Base-by-base conservation (phyloP, 2,797 vertebrate genomes). In the Lemur catta region DNA sequence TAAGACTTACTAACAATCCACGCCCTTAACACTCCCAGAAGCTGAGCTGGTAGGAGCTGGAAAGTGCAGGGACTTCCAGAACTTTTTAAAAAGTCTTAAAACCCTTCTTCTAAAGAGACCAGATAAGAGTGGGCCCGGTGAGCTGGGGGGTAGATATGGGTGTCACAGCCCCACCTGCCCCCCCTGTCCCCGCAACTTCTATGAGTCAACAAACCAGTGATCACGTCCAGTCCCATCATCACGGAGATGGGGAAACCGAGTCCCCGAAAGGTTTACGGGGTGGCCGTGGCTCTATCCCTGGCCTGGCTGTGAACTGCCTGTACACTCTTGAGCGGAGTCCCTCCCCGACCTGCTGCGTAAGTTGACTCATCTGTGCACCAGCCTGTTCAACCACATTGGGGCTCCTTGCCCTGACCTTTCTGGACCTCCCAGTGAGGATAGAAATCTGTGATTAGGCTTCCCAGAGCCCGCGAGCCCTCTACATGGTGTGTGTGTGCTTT, bases 391-490 rank as follows among this genome's bases (percentile, higher is more conserved):
- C n/a, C 2, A 1, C 81, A 18, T 2, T 2, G 6, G 55, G 12
- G 22, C 55, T 43, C 26, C 0, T 22, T 48, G 11, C 1, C 14
- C 52, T 35, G 43, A 28, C 61, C 4, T 6, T 28, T 71, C 78
- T 14, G 30, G n/a, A 35, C 74, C 20, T 13, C 24, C 63, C 20
- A 24, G 30, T 20, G 28, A 26, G 26, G 15, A 4, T n/a, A 5
- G n/a, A 7, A 24, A 20, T 30, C 75, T 3, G 7, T 28, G 65
- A 46, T 14, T 0, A 13, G 35, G 35, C 41, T n/a, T 8, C 43
- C 50, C 4, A 8, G 57, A 2, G 72, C 12, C 67, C 52, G 3
- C 0, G 4, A 0, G 9, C 2, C 24, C 24, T 35, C 28, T 35
- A 8, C 63, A 4, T 5, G 17, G 28, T 22, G 0, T 12, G 17